Percentiles rank a stretch among this genome's conserved stretches.
Evolutionary conservation across 53 echinoderm and acorn worm genomes (phyloP).

Genomic region (Mesocentrotus franciscanus): DNA sequence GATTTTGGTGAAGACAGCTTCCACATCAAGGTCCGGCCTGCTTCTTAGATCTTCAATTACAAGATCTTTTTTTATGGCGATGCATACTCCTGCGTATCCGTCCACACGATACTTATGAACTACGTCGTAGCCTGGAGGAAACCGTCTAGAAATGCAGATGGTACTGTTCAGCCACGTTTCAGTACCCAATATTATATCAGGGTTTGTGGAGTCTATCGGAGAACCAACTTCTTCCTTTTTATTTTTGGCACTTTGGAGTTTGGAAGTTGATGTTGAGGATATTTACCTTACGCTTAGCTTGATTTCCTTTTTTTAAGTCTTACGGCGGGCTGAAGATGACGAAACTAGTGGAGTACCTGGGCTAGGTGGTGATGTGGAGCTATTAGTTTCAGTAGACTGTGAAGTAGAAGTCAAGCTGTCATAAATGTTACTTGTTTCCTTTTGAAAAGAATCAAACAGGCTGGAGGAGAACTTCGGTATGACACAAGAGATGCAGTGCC

Average conservation of each 20-base stretch:
- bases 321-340: background rate
- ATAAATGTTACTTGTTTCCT: too few species aligned
- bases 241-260: constrained; percentile 58
- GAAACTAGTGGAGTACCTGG: background rate
- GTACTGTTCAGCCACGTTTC: background rate
- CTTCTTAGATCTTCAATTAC: background rate
- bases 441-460: too few species aligned
- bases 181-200: background rate
- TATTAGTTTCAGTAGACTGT: too few species aligned
- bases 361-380: background rate
- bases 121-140: background rate
- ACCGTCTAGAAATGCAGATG: background rate
- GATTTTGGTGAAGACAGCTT: background rate
- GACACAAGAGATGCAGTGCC: too few species aligned
- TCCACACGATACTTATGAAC: background rate
- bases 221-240: too few species aligned
- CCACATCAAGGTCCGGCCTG: background rate
- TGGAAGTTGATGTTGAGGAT: constrained; percentile 67
- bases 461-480: too few species aligned
- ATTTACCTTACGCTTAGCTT: constrained; percentile 24
- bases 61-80: background rate
- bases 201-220: too few species aligned
- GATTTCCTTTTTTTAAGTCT: background rate
- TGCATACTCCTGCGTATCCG: background rate
- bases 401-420: too few species aligned